Percentiles rank a stretch among this genome's conserved stretches.
phyloP scores from a whole-genome alignment of 2,113 vertebrate species.

The Pipa parva region DNA sequence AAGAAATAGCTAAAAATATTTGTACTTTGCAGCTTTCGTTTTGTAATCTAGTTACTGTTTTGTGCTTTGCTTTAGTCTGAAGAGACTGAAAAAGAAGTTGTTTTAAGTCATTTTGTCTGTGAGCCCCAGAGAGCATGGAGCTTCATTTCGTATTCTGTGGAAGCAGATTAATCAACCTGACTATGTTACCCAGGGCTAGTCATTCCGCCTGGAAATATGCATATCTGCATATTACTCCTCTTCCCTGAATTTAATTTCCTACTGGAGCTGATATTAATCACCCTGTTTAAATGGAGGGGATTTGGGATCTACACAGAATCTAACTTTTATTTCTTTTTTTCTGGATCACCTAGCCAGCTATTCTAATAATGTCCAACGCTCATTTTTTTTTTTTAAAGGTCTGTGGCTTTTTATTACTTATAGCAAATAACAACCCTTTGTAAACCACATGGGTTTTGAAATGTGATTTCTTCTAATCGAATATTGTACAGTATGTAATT shows the following conservation, averaged over 20 bases:
- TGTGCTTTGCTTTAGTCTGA: constrained; percentile 54
- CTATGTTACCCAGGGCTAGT: constrained; percentile 72
- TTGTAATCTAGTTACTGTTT: constrained; percentile 44
- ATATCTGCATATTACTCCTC: constrained; percentile 89
- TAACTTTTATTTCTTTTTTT: constrained; percentile 45
- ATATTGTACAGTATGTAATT: no score
- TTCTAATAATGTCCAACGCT: no score
- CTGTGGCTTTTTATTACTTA: no score
- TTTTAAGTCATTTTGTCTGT: constrained; percentile 65
- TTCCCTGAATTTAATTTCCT: constrained; percentile 96
- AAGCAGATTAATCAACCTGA: constrained; percentile 85
- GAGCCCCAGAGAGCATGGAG: constrained; percentile 66
- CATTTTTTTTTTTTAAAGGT: neutral
- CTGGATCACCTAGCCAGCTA: neutral
- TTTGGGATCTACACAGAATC: constrained; percentile 73
- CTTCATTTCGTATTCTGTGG: constrained; percentile 87
- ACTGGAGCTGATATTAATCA: constrained; percentile 93
- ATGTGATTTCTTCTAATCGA: no score
- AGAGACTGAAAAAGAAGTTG: constrained; percentile 58
- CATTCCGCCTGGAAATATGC: constrained; percentile 83
- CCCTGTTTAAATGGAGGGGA: constrained; percentile 84
- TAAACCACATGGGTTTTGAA: no score
- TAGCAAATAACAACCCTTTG: no score
- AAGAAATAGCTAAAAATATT: no score
- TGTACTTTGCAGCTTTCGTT: neutral